Conservation (phyloP, 2,888 invertebrate genomes). For the Omphaloscelis lunosa region DNA sequence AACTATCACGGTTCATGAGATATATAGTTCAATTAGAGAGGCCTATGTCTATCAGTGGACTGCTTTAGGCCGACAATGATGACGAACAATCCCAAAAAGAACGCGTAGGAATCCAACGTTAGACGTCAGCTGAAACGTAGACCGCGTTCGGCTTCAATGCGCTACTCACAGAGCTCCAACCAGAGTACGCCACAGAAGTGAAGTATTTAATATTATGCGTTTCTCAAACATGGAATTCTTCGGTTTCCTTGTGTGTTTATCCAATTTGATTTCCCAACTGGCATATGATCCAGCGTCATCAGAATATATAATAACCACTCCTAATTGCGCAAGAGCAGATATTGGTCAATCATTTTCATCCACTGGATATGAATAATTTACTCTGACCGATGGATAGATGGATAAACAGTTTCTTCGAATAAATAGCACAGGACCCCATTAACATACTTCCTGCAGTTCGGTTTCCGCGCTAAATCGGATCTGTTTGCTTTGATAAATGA, state of each 20-base stretch:
- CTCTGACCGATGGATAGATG: neutral
- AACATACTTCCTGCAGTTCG: conserved; percentile 32
- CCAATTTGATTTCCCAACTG: neutral
- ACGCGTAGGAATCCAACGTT: no score
- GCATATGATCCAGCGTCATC: neutral
- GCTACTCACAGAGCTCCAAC: no score
- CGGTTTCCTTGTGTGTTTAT: neutral
- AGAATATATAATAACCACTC: neutral
- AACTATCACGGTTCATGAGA: no score
- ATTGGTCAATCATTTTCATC: neutral
- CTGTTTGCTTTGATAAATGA: conserved; percentile 44
- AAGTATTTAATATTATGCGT: no score
- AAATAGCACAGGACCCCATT: conserved; percentile 47
- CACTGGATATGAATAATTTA: neutral
- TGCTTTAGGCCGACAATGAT: neutral
- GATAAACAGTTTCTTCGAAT: conserved; percentile 39
- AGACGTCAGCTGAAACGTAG: no score
- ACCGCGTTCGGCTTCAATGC: no score
- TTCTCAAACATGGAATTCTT: neutral
- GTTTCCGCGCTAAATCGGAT: conserved; percentile 29
- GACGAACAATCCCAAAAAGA: neutral
- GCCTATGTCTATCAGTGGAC: neutral
- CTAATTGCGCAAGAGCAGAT: neutral
- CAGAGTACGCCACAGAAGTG: no score
- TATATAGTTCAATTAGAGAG: neutral